Conservation (phyloP, 2,113 vertebrate genomes). For the Aegithalos caudatus region DNA sequence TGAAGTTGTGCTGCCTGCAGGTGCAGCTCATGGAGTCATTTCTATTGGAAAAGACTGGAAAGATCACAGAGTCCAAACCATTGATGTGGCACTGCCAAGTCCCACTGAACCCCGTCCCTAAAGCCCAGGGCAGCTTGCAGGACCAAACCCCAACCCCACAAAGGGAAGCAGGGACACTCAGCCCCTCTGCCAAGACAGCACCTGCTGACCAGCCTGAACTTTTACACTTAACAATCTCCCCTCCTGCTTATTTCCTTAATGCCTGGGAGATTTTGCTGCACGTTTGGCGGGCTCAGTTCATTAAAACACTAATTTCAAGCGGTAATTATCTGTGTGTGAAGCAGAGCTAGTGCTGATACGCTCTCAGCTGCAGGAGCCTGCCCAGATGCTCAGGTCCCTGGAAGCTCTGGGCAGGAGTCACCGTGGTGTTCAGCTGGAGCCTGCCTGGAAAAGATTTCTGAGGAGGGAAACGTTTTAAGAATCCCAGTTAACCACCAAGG, state of each 20-base stretch:
- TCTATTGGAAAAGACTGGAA: background rate
- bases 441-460: background rate
- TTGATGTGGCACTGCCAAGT: background rate
- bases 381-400: constrained; percentile 55
- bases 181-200: constrained; percentile 9
- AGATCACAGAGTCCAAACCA: background rate
- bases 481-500: background rate
- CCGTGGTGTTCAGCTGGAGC: background rate
- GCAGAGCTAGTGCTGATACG: background rate
- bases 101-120: background rate
- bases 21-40: background rate
- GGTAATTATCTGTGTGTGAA: constrained; percentile 75
- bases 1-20: background rate
- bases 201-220: constrained; percentile 55
- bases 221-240: constrained; percentile 39
- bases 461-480: background rate
- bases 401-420: constrained; percentile 26
- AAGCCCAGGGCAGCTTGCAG: background rate
- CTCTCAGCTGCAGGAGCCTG: constrained; percentile 51
- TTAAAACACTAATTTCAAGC: constrained; percentile 77
- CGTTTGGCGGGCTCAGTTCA: constrained; percentile 70
- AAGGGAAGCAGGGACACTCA: background rate
- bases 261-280: constrained; percentile 68
- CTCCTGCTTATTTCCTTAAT: constrained; percentile 58
- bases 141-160: background rate